phyloP scores from a whole-genome alignment of 2,113 vertebrate species.

The Neofelis nebulosa region DNA sequence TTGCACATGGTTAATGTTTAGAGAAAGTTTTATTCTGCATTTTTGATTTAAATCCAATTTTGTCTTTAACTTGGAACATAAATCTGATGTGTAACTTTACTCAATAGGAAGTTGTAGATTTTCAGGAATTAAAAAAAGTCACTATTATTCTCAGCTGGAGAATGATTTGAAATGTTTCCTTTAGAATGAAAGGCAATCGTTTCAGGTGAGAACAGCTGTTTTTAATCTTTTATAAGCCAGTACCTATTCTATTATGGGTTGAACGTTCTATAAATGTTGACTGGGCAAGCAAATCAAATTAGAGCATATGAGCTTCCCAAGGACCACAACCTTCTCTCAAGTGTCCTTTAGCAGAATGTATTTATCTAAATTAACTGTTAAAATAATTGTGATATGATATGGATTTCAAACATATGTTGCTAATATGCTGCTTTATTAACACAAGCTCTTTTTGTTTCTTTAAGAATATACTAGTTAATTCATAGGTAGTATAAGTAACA shows the following conservation, averaged over 20 bases:
- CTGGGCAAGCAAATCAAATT: background rate
- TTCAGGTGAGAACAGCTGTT: background rate
- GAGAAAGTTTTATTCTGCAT: background rate
- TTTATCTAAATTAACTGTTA: background rate
- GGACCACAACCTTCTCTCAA: background rate
- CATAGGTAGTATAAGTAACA: slow-evolving; percentile 56
- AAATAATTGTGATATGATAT: background rate
- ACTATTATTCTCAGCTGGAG: background rate
- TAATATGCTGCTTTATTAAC: slow-evolving; percentile 3
- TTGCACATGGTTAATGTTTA: background rate
- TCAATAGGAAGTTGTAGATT: background rate
- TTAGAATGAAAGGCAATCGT: background rate
- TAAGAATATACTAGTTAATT: slow-evolving; percentile 12
- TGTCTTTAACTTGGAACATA: background rate
- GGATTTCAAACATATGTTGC: background rate
- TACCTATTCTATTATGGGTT: background rate
- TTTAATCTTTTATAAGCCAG: background rate
- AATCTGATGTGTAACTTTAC: background rate
- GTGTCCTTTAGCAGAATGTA: background rate
- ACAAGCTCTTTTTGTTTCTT: background rate
- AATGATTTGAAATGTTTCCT: slow-evolving; percentile 30
- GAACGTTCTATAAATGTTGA: slow-evolving; percentile 19
- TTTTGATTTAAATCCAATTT: background rate
- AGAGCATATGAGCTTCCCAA: background rate
- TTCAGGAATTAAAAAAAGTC: background rate